These are phyloP conservation scores for Hyppa rectilinea DNA, from an alignment of 2,888 invertebrate species.

Conservation along the genomic window DNA sequence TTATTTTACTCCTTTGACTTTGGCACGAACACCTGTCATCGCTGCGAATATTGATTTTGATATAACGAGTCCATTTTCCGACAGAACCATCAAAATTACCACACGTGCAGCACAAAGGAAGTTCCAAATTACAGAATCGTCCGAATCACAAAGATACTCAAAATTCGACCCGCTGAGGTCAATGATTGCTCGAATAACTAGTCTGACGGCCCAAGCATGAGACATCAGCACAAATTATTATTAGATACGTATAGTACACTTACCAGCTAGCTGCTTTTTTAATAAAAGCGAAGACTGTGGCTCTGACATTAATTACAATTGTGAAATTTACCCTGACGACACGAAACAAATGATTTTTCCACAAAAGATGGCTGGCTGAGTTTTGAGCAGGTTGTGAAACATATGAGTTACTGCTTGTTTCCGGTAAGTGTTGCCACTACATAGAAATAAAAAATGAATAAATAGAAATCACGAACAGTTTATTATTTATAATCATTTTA, in stretches of 20 bases:
- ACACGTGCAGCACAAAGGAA: slow-evolving; percentile 54
- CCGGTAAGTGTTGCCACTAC: slow-evolving; percentile 82
- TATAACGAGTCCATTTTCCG: slow-evolving; percentile 60
- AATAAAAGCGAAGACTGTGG: slow-evolving; percentile 98
- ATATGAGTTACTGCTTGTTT: slow-evolving; percentile 89
- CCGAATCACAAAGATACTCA: slow-evolving; percentile 77
- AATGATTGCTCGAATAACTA: slow-evolving; percentile 85
- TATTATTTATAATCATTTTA: not conserved
- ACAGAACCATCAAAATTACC: slow-evolving; percentile 57
- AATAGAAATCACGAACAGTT: not conserved
- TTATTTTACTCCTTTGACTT: slow-evolving; percentile 74
- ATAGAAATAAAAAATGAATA: slow-evolving; percentile 1
- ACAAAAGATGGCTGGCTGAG: slow-evolving; percentile 94
- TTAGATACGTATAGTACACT: slow-evolving; percentile 76
- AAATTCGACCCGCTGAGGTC: slow-evolving; percentile 90
- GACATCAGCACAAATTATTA: slow-evolving; percentile 75
- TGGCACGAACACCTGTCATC: slow-evolving; percentile 83
- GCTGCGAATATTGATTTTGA: slow-evolving; percentile 87
- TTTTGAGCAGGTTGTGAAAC: slow-evolving; percentile 90
- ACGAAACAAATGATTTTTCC: slow-evolving; percentile 93
- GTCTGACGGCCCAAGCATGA: slow-evolving; percentile 78
- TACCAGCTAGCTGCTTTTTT: slow-evolving; percentile 99
- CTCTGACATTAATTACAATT: slow-evolving; percentile 98
- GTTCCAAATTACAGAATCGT: slow-evolving; percentile 57
- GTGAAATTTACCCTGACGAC: slow-evolving; percentile 94